Evolutionary conservation across 2,113 vertebrate species (phyloP), one percentile per base, ranked within the genome.

Genomic region (Pomatostomus ruficeps): DNA sequence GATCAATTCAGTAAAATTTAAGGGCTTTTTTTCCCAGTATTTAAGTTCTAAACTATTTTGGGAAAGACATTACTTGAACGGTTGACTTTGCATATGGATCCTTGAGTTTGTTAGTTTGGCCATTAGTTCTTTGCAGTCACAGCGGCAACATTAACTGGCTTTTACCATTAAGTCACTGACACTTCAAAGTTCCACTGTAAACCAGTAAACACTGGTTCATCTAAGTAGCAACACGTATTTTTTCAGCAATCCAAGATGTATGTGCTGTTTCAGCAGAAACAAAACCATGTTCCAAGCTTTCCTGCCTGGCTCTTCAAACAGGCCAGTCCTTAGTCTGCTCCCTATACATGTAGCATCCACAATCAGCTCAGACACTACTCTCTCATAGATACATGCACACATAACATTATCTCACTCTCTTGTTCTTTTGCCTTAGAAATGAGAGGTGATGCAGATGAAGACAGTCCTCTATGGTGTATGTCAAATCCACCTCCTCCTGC

Each of bases 311-410:
- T 57, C 59, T 52, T 59, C 38, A 58, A 87, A 59, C 3, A 54
- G 35, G 49, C 2, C 17, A 21, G 54, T 33, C 61, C 73, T 73
- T 29, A 20, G 3, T 31, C 45, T 46, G 43, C 11, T 40, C 57
- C 57, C 48, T 45, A 2, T 17, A 21, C 10, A 3, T 0, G 5
- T 5, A 28, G 18, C 22, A 45, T 12, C 54, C 33, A 46, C 33
- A 19, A 22, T 10, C 43, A 70, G n/a, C 13, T 88, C 28, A 8
- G 10, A 10, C 14, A 10, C 25, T 58, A 9, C 16, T 22, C 13
- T 57, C 25, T 80, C 23, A 10, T 1, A 25, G 0, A 2, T 7
- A 19, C 0, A 16, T 0, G 0, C 31, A 38, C 10, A 28, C 3
- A 4, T 16, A 18, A 4, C 14, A 36, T 24, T 38, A 43, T 5